These are phyloP conservation scores for Hormaphis cornu DNA, from an alignment of 1,140 invertebrate species.

Conservation along the genomic window DNA sequence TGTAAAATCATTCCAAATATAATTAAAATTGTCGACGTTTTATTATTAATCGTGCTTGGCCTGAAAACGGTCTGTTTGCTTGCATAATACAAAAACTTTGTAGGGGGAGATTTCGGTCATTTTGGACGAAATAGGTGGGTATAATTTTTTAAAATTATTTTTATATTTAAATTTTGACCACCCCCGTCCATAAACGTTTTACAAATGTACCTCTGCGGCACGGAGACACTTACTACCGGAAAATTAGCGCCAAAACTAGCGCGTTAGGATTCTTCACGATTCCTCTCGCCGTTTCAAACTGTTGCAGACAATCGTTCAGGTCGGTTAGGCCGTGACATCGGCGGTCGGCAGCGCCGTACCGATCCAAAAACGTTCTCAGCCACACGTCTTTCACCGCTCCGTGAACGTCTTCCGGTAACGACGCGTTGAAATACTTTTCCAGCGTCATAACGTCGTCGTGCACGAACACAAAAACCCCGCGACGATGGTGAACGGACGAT, in stretches of 20 bases:
- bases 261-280: conserved; percentile 20
- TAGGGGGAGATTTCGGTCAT: too few species aligned
- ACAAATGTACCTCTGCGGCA: too few species aligned
- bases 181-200: too few species aligned
- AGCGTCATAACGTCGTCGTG: neutral
- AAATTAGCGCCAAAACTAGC: neutral
- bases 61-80: too few species aligned
- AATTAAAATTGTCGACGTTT: too few species aligned
- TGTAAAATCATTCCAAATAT: too few species aligned
- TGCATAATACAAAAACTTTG: too few species aligned
- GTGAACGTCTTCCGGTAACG: neutral
- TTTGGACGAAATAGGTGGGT: too few species aligned
- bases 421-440: conserved; percentile 2
- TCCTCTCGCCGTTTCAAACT: neutral
- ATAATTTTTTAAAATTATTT: too few species aligned
- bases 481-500: neutral
- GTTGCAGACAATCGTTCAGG: conserved; percentile 8
- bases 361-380: neutral
- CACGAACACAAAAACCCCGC: too few species aligned
- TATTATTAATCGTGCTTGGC: too few species aligned
- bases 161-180: too few species aligned
- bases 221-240: conserved; percentile 24
- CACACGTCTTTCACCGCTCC: neutral
- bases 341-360: neutral
- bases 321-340: neutral